phyloP scores from a whole-genome alignment of 35 echinoderm and acorn worm genomes.

The Eucidaris tribuloides region DNA sequence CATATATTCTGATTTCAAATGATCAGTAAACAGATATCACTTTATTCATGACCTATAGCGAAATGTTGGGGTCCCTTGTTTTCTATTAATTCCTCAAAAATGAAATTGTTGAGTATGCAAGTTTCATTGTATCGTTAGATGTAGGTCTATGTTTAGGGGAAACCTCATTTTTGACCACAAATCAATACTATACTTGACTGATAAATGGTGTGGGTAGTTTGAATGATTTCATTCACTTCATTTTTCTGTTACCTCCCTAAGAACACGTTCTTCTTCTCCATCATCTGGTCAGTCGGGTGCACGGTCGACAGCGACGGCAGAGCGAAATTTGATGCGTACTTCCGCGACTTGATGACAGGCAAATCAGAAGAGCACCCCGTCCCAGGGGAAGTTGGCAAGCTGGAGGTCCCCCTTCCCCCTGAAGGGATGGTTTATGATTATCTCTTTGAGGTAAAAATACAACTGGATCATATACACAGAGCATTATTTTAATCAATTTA shows the following conservation, averaged over 20 bases:
- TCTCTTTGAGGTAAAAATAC: conserved; percentile 98
- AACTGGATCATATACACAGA: too few species aligned
- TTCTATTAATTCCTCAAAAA: too few species aligned
- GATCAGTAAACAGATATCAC: too few species aligned
- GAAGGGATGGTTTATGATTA: conserved; percentile 96
- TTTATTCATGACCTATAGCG: too few species aligned
- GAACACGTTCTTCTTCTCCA: conserved; percentile 87
- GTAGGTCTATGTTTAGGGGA: too few species aligned
- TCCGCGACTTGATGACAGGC: conserved; percentile 73
- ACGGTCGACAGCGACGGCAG: conserved; percentile 79
- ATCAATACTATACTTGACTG: too few species aligned
- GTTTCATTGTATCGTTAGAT: too few species aligned
- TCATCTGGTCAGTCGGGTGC: conserved; percentile 90
- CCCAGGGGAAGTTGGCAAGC: conserved; percentile 75
- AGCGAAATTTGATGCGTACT: conserved; percentile 79
- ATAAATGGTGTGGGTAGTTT: too few species aligned
- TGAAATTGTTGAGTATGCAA: too few species aligned
- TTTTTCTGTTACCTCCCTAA: conserved; percentile 20
- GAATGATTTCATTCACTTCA: background rate
- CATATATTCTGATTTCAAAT: too few species aligned
- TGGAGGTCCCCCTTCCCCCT: conserved; percentile 91
- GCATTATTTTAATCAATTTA: background rate
- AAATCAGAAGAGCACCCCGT: conserved; percentile 86
- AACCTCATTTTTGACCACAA: too few species aligned
- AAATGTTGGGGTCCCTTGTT: too few species aligned